Percentiles rank a stretch among this genome's conserved stretches.
phyloP scores from a whole-genome alignment of 2,113 vertebrate species.

The Chloebia gouldiae region DNA sequence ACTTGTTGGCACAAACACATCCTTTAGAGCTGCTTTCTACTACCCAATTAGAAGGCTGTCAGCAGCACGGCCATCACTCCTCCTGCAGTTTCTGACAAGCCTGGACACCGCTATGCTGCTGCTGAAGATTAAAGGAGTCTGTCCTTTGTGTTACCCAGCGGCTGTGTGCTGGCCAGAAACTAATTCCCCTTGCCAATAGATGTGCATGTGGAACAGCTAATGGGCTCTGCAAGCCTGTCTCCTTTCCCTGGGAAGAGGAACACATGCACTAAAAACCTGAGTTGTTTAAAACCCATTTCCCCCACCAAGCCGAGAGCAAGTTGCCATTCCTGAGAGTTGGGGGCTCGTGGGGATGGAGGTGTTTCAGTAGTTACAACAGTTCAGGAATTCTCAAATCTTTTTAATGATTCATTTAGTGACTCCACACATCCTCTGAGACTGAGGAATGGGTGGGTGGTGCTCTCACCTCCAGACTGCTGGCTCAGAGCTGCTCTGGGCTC shows the following conservation, averaged over 20 bases:
- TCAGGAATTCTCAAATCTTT: neutral
- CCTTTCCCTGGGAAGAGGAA: neutral
- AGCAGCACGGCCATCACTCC: conserved; percentile 62
- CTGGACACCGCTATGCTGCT: neutral
- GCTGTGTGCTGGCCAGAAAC: conserved; percentile 10
- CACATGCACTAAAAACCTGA: neutral
- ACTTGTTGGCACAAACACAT: conserved; percentile 46
- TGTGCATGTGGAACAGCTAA: neutral
- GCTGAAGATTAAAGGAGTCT: conserved; percentile 17
- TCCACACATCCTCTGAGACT: neutral
- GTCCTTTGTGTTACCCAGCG: neutral
- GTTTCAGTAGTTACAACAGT: neutral
- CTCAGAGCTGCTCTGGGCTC: neutral
- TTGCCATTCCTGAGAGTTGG: neutral
- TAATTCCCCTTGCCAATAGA: conserved; percentile 6
- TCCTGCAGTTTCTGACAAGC: conserved; percentile 53
- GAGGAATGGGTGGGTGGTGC: neutral
- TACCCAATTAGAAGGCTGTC: conserved; percentile 73
- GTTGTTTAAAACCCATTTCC: neutral
- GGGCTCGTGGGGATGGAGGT: neutral
- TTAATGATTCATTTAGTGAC: neutral
- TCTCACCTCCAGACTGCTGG: neutral
- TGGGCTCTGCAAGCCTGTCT: neutral
- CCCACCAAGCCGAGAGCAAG: neutral
- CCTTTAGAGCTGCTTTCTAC: conserved; percentile 59